phyloP scores from a whole-genome alignment of 2,888 invertebrate species.

The Acanthacorydalis orientalis region DNA sequence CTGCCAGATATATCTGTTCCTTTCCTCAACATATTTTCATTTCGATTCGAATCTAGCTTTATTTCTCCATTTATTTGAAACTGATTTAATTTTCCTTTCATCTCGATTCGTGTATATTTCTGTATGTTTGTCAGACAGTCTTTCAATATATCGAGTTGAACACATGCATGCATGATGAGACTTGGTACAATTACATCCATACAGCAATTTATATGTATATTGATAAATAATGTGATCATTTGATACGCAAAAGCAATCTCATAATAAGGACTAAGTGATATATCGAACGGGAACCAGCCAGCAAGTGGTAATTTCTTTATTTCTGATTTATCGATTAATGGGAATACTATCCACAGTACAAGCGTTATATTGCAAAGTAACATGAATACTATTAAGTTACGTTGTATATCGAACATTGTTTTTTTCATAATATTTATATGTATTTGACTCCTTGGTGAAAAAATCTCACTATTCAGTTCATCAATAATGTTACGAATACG shows the following conservation, averaged over 20 bases:
- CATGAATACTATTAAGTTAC: constrained; percentile 6
- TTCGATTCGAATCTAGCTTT: too few species aligned
- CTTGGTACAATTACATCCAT: constrained; percentile 31
- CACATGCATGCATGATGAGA: constrained; percentile 30
- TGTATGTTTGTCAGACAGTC: constrained; percentile 18
- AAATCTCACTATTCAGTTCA: constrained; percentile 12
- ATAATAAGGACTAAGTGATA: constrained; percentile 24
- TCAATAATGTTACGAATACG: constrained; percentile 10
- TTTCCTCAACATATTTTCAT: too few species aligned
- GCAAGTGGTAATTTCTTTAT: constrained; percentile 3
- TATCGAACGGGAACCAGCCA: constrained; percentile 31
- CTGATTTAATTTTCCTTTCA: too few species aligned
- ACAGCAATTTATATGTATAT: constrained; percentile 31
- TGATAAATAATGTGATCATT: constrained; percentile 25
- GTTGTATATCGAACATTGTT: too few species aligned
- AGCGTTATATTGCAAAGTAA: constrained; percentile 16
- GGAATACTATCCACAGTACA: constrained; percentile 19
- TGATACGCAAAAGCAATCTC: constrained; percentile 31
- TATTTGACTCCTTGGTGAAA: constrained; percentile 13
- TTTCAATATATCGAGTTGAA: constrained; percentile 29
- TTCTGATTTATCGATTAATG: constrained; percentile 15
- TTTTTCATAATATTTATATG: constrained; percentile 13
- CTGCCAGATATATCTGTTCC: too few species aligned
- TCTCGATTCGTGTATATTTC: not conserved
- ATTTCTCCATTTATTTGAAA: too few species aligned